Evolutionary conservation across 1,140 invertebrate species (phyloP).

Genomic region (Andricus grossulariae): DNA sequence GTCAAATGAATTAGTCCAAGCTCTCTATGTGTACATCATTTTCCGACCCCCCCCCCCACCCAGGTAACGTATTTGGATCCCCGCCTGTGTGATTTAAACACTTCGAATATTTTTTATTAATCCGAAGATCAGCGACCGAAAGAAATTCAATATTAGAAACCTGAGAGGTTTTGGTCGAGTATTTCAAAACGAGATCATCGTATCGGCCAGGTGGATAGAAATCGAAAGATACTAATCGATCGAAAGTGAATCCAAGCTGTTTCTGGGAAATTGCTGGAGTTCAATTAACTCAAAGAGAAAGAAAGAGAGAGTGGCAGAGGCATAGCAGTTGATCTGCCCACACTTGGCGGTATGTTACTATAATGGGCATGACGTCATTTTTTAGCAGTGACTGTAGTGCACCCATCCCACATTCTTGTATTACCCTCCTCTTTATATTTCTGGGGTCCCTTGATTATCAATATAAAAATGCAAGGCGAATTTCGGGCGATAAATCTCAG

Average conservation of each 20-base stretch:
- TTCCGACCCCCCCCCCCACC: too few species aligned
- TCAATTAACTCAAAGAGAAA: conserved; percentile 38
- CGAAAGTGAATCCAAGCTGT: not conserved
- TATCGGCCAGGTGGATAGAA: too few species aligned
- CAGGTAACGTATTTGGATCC: too few species aligned
- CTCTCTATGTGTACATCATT: too few species aligned
- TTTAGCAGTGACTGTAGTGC: conserved; percentile 48
- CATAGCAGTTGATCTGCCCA: conserved; percentile 48
- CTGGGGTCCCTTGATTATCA: conserved; percentile 59
- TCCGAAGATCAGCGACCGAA: too few species aligned
- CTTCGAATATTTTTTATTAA: too few species aligned
- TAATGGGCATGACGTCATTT: conserved; percentile 53
- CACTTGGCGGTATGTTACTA: conserved; percentile 50
- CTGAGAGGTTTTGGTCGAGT: too few species aligned
- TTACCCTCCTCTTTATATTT: conserved; percentile 39
- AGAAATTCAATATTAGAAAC: too few species aligned
- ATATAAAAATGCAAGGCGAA: conserved; percentile 65
- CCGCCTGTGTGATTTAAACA: too few species aligned
- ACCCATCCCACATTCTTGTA: conserved; percentile 58
- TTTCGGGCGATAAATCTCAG: conserved; percentile 64
- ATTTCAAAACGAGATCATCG: too few species aligned
- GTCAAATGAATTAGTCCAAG: too few species aligned
- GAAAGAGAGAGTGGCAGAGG: conserved; percentile 42
- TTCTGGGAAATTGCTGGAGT: not conserved
- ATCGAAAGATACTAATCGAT: not conserved